Evolutionary conservation across 2,888 invertebrate genomes (phyloP).

Genomic region (Patella caerulea): DNA sequence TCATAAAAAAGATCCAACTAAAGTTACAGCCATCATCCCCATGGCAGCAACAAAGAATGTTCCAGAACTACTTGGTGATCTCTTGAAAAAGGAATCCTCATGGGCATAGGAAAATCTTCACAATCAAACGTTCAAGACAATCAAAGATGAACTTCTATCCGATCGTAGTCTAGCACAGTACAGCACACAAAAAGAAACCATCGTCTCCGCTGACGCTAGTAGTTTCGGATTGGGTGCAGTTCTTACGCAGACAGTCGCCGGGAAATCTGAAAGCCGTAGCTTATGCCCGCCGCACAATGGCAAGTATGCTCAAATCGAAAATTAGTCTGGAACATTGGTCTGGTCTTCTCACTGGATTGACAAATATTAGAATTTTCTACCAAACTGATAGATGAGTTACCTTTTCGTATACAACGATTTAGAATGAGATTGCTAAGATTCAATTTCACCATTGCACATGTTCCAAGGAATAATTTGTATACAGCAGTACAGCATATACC

Average conservation of each 20-base stretch:
- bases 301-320: background rate
- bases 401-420: background rate
- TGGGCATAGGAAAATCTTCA: background rate
- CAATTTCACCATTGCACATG: constrained; percentile 15
- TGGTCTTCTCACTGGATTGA: background rate
- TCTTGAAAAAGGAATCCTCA: background rate
- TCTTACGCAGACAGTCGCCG: background rate
- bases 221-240: background rate
- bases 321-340: background rate
- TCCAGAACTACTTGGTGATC: background rate
- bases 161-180: background rate
- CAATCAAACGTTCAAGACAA: background rate
- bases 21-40: too few species aligned
- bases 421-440: background rate
- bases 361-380: background rate
- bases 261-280: background rate
- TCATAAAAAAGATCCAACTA: constrained; percentile 22
- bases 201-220: background rate
- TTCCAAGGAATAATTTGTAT: constrained; percentile 19
- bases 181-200: background rate
- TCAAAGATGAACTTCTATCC: background rate
- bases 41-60: too few species aligned
- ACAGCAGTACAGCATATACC: too few species aligned
- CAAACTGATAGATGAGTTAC: background rate
- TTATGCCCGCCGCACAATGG: background rate